Evolutionary conservation across 2,797 vertebrate species (phyloP), one percentile per base, ranked within the genome.

Genomic region (Betta splendens): DNA sequence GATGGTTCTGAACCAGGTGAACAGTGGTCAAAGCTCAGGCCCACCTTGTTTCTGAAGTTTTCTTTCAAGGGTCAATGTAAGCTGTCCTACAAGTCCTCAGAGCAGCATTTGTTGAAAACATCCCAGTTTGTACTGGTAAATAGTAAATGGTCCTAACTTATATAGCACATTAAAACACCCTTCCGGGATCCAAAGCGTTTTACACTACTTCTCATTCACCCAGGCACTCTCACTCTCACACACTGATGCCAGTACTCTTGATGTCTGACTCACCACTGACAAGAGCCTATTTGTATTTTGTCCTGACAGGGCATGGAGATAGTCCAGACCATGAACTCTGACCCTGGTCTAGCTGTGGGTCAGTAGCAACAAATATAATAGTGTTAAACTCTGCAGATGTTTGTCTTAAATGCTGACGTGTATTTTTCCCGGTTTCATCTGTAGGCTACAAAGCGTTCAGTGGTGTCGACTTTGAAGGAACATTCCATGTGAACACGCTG

Each of bases 261-360:
- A n/a, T n/a, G n/a, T n/a, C n/a, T n/a, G n/a, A n/a, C n/a, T n/a
- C n/a, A n/a, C n/a, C n/a, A n/a, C n/a, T n/a, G n/a, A n/a, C n/a
- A n/a, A n/a, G n/a, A n/a, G n/a, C n/a, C n/a, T n/a, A n/a, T n/a
- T n/a, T n/a, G n/a, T n/a, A n/a, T 43, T 52, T 66, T 51, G 13
- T 58, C 26, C 55, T 42, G 1, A 53, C 69, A 93, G 90, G 93
- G 92, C 11, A 93, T 92, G 92, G 98, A 99, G 87, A 99, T 99
- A 55, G 94, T 99, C 47, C 97, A 99, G 87, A 99, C 97, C 31
- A 98, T 99, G 97, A 99, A 99, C 91, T 99, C 97, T 5, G 98
- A 99, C 80, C 98, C 98, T 2, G 97, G 98, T 65, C 94, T 99
- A 31, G 98, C 98, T 79, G 96, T 99, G 39, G 98, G 97, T 98